These are phyloP conservation scores for Zalophus californianus DNA, from an alignment of 2,797 vertebrate species.

Conservation along the genomic window DNA sequence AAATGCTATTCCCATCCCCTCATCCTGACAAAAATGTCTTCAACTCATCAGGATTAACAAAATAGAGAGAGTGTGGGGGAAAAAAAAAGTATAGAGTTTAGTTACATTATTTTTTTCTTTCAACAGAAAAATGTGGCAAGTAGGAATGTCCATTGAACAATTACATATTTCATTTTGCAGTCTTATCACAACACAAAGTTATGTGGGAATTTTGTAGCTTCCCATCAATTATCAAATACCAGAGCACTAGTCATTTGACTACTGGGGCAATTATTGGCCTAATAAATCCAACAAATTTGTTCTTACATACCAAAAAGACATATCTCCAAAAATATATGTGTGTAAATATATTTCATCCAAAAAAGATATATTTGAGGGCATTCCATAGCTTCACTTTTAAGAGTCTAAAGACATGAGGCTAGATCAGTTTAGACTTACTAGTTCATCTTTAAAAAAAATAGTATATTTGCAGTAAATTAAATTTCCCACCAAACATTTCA, in stretches of 20 bases:
- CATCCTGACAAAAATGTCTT: neutral
- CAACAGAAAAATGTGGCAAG: slow-evolving; percentile 10
- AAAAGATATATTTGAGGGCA: neutral
- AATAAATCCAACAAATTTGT: slow-evolving; percentile 54
- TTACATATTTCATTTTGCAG: slow-evolving; percentile 30
- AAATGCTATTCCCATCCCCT: neutral
- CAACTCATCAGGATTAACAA: slow-evolving; percentile 25
- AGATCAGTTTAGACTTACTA: neutral
- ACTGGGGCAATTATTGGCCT: neutral
- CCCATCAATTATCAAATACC: slow-evolving; percentile 56
- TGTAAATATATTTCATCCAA: neutral
- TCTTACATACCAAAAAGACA: slow-evolving; percentile 23
- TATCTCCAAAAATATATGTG: neutral
- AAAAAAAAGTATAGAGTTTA: slow-evolving; percentile 19
- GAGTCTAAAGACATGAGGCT: neutral
- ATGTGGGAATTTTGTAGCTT: slow-evolving; percentile 62
- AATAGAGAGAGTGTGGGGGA: neutral
- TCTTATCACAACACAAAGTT: slow-evolving; percentile 61
- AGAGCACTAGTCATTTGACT: slow-evolving; percentile 1
- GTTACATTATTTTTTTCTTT: slow-evolving; percentile 7
- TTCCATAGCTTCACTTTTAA: neutral
- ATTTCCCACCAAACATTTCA: neutral
- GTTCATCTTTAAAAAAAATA: slow-evolving; percentile 21
- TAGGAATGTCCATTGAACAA: slow-evolving; percentile 23
- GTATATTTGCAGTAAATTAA: neutral